phyloP scores from a whole-genome alignment of 2,888 invertebrate species.

The Seladonia tumulorum region DNA sequence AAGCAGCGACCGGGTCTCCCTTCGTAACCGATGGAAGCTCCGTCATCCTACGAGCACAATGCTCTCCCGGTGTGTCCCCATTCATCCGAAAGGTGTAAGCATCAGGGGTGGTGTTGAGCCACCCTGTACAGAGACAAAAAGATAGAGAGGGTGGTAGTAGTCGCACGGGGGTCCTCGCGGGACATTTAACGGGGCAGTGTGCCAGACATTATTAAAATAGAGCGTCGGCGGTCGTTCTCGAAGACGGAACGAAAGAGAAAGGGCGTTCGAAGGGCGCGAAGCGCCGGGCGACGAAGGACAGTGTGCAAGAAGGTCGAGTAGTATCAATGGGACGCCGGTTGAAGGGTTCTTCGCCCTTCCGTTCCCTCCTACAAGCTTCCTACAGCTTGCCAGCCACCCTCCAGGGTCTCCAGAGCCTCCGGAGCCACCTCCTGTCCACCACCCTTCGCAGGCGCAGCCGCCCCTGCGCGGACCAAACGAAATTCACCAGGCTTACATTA shows the following conservation, averaged over 20 bases:
- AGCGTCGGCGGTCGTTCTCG: slow-evolving; percentile 52
- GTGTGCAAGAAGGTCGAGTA: slow-evolving; percentile 49
- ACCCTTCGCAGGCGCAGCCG: slow-evolving; percentile 65
- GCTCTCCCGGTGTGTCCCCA: not conserved
- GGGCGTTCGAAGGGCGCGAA: slow-evolving; percentile 46
- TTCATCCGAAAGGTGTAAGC: not conserved
- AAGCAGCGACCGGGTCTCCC: not conserved
- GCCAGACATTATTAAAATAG: slow-evolving; percentile 82
- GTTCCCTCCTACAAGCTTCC: slow-evolving; percentile 42
- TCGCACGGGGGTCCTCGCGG: slow-evolving; percentile 64
- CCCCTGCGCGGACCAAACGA: slow-evolving; percentile 70
- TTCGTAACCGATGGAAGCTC: not conserved
- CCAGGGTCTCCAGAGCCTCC: slow-evolving; percentile 4
- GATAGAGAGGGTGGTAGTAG: slow-evolving; percentile 21
- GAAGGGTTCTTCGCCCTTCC: slow-evolving; percentile 61
- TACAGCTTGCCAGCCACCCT: slow-evolving; percentile 48
- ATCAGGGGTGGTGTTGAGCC: slow-evolving; percentile 10
- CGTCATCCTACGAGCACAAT: not conserved
- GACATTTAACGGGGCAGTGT: slow-evolving; percentile 82
- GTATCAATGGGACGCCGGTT: slow-evolving; percentile 68
- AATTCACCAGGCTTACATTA: slow-evolving; percentile 67
- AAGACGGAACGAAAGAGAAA: slow-evolving; percentile 42
- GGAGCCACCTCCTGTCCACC: not conserved
- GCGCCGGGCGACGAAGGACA: slow-evolving; percentile 38
- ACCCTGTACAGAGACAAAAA: slow-evolving; percentile 33